Conservation (phyloP, 92 coral and sea anemone genomes). For the Metridium senile region DNA sequence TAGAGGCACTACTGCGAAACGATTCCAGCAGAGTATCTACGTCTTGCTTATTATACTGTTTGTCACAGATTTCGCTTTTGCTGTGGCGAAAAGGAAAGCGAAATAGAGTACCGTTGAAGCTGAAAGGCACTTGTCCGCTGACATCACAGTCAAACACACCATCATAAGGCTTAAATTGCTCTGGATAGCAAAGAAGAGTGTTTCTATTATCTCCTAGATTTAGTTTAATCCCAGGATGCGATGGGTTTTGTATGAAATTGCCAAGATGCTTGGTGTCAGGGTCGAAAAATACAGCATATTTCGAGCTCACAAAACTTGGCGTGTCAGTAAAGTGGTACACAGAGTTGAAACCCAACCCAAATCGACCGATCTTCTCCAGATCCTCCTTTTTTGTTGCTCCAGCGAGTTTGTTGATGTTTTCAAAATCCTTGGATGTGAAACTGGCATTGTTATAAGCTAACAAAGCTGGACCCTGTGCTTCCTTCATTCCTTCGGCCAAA, state of each 20-base stretch:
- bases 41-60: slow-evolving; percentile 53
- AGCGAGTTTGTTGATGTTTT: slow-evolving; percentile 78
- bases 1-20: slow-evolving; percentile 57
- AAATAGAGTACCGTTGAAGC: slow-evolving; percentile 78
- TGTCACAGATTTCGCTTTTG: slow-evolving; percentile 67
- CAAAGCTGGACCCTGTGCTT: slow-evolving; percentile 87
- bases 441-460: slow-evolving; percentile 89
- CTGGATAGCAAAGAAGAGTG: slow-evolving; percentile 23
- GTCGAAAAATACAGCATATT: slow-evolving; percentile 65
- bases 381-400: slow-evolving; percentile 83
- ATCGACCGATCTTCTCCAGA: slow-evolving; percentile 77
- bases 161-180: slow-evolving; percentile 83
- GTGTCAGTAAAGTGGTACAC: slow-evolving; percentile 92
- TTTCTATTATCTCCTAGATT: slow-evolving; percentile 52
- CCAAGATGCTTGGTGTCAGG: slow-evolving; percentile 78
- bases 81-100: slow-evolving; percentile 79
- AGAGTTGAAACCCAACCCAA: slow-evolving; percentile 89
- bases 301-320: slow-evolving; percentile 77
- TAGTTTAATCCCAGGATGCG: slow-evolving; percentile 76
- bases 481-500: slow-evolving; percentile 69
- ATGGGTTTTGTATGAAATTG: slow-evolving; percentile 61
- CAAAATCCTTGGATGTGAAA: slow-evolving; percentile 80
- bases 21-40: slow-evolving; percentile 53
- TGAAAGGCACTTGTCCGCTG: slow-evolving; percentile 34
- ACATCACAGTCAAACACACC: slow-evolving; percentile 85